phyloP scores from a whole-genome alignment of 1,140 invertebrate genomes.

The Drosophila orosa region DNA sequence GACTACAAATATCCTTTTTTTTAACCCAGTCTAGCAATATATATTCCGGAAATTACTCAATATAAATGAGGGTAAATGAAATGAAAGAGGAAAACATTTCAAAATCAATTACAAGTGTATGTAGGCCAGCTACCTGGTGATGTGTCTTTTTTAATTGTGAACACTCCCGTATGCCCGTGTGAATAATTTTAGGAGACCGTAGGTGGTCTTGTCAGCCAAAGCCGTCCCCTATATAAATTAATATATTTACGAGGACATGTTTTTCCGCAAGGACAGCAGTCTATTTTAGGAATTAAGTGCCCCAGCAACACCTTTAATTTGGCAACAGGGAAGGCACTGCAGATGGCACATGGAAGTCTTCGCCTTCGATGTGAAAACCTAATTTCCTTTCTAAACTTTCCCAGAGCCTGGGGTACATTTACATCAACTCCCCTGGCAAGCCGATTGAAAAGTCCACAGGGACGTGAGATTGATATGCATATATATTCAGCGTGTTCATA shows the following conservation, averaged over 20 bases:
- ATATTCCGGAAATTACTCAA: not conserved
- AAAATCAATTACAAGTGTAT: not conserved
- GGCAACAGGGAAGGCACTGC: constrained; percentile 2
- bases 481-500: constrained; percentile 7
- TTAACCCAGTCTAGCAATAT: too few species aligned
- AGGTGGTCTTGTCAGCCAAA: not conserved
- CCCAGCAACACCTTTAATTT: constrained; percentile 4
- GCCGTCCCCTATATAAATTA: not conserved
- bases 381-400: constrained; percentile 19
- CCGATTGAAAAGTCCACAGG: constrained; percentile 34
- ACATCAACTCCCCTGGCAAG: not conserved
- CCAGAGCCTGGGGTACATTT: constrained; percentile 10
- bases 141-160: not conserved
- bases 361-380: constrained; percentile 12
- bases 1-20: too few species aligned
- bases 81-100: not conserved
- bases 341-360: constrained; percentile 1
- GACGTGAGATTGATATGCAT: constrained; percentile 36
- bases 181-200: not conserved
- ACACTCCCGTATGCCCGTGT: too few species aligned
- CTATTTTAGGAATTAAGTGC: not conserved
- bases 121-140: not conserved
- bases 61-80: not conserved
- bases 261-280: not conserved
- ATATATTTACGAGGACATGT: not conserved